These are phyloP conservation scores for Copidosoma floridanum DNA, from an alignment of 1,140 invertebrate genomes.

Conservation along the genomic window DNA sequence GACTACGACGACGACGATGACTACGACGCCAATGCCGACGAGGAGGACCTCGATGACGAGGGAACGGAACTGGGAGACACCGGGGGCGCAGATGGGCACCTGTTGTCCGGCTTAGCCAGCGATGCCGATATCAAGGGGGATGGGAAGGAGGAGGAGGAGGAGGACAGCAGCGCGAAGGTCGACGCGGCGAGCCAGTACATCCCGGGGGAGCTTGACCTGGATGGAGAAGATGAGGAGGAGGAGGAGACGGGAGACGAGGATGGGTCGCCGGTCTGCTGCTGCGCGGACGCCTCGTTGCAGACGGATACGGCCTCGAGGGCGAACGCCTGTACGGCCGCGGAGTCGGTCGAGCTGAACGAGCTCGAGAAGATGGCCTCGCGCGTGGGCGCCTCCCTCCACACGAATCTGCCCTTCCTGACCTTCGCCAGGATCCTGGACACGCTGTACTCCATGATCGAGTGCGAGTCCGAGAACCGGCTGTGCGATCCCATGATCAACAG, in stretches of 20 bases:
- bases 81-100: not conserved
- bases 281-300: too few relatives aligned
- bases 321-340: not conserved
- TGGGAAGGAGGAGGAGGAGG: not conserved
- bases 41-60: not conserved
- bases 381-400: not conserved
- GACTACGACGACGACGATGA: slow-evolving; percentile 4
- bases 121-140: slow-evolving; percentile 7
- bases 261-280: not conserved
- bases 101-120: too few relatives aligned
- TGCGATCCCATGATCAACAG: slow-evolving; percentile 32
- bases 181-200: not conserved
- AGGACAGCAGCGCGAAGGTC: not conserved
- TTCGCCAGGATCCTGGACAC: slow-evolving; percentile 37
- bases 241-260: not conserved
- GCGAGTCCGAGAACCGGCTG: slow-evolving; percentile 26
- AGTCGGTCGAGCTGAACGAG: not conserved
- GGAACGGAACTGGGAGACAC: not conserved
- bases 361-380: slow-evolving; percentile 6
- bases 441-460: slow-evolving; percentile 35
- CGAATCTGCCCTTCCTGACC: slow-evolving; percentile 39
- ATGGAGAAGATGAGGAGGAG: not conserved
- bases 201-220: not conserved
- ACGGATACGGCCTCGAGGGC: too few relatives aligned
- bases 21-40: not conserved